Base-by-base conservation (phyloP, 2,113 vertebrate species). In the Anoplopoma fimbria region DNA sequence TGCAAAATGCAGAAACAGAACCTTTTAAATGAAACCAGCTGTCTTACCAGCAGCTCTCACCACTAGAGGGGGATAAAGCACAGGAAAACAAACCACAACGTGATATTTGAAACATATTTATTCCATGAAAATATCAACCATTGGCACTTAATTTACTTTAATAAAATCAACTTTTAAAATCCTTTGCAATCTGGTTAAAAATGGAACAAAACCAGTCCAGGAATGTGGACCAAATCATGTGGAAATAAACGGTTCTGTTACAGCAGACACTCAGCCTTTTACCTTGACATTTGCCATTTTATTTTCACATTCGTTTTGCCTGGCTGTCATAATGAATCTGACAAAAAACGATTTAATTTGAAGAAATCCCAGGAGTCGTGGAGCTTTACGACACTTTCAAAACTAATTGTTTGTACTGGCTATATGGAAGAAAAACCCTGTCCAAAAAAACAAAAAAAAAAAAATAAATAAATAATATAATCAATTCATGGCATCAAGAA, bases 81-180 rank as follows among this genome's bases (percentile, higher is more conserved):
- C 57, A 76, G 0, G 1, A 36, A 70, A 2, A 49, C 1, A 25
- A 9, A 71, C 5, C 25, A 47, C 12, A 14, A 27, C 25, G 2
- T 38, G 14, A 15, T 67, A 68, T 23, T 33, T 68, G 23, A 81
- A 85, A 85, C 74, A 73, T 47, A 63, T 80, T 85, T 85, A 86
- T 86, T 86, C 63, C 45, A 57, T 73, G 55, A 81, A 81, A 86
- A 81, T 77, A 86, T 81, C 55, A 61, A 81, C 67, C 67, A 81
- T 77, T 77, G 73, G 78, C 69, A 85, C 78, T 85, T 85, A 53
- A 62, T 77, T 81, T 68, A 76, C 65, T 81, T 9, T 23, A 12
- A 40, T 80, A 71, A 85, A 80, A 85, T 76, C 45, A 73, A 81
- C n/a, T 62, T 58, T 53, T 25, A 63, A 75, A 81, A 62, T 17